These are phyloP conservation scores for Urophycis tenuis DNA, from an alignment of 2,797 vertebrate genomes.

Conservation along the genomic window DNA sequence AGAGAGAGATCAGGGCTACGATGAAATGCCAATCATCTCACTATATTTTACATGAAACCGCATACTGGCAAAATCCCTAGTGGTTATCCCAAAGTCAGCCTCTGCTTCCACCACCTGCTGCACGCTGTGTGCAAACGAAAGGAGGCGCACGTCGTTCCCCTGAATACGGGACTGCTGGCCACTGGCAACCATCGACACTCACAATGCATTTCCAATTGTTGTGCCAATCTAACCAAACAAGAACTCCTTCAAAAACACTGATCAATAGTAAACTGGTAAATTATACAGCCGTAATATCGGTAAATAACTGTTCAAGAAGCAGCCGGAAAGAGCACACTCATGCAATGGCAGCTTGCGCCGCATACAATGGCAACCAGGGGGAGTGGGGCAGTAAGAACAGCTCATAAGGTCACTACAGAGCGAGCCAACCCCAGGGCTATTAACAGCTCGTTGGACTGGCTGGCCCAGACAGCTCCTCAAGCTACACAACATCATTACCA, in stretches of 20 bases:
- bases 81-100: not conserved
- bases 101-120: not conserved
- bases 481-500: slow-evolving; percentile 14
- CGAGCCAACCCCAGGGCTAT: slow-evolving; percentile 16
- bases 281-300: not conserved
- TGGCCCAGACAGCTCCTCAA: not conserved
- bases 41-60: not conserved
- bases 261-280: not conserved
- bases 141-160: no score
- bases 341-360: not conserved
- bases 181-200: no score
- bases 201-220: not conserved
- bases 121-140: no score
- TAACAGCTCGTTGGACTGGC: slow-evolving; percentile 15
- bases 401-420: slow-evolving; percentile 12
- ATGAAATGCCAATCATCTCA: not conserved
- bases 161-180: no score
- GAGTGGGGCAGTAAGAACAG: slow-evolving; percentile 10
- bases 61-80: not conserved
- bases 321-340: not conserved
- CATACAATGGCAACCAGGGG: slow-evolving; percentile 16
- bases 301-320: not conserved
- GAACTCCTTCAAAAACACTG: not conserved
- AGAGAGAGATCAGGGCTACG: not conserved
- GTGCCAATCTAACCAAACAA: not conserved